These are phyloP conservation scores for Syngnathoides biaculeatus DNA, from an alignment of 2,113 vertebrate genomes.

Conservation along the genomic window DNA sequence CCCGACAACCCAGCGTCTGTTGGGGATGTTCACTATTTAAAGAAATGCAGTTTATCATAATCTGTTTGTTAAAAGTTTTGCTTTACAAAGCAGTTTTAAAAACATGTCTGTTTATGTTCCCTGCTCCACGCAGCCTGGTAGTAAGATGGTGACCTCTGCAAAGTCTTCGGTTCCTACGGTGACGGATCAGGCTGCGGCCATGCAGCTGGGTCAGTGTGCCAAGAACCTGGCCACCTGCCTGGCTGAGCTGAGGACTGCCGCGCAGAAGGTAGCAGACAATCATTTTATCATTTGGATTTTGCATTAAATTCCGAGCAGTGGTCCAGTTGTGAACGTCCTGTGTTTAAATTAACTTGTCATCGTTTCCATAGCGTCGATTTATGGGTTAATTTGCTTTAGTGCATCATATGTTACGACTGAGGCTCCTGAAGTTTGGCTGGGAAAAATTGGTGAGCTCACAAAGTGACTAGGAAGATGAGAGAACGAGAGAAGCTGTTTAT, in stretches of 20 bases:
- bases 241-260: constrained; percentile 88
- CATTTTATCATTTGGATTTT: background rate
- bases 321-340: background rate
- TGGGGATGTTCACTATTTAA: background rate
- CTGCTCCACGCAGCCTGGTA: constrained; percentile 80
- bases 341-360: background rate
- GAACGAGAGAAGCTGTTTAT: no score
- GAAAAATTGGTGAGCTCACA: background rate
- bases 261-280: constrained; percentile 82
- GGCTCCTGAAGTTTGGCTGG: background rate
- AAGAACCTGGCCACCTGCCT: constrained; percentile 96
- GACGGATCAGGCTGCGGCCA: constrained; percentile 92
- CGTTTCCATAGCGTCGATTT: background rate
- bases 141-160: constrained; percentile 96
- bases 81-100: background rate
- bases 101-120: background rate
- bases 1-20: background rate
- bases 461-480: background rate
- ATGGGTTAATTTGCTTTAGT: background rate
- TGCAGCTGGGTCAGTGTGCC: constrained; percentile 96
- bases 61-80: background rate
- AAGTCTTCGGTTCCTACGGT: constrained; percentile 95
- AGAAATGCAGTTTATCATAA: background rate
- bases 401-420: background rate
- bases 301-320: background rate